Base-by-base conservation (phyloP, 2,888 invertebrate species). In the Strigamia crassipes region DNA sequence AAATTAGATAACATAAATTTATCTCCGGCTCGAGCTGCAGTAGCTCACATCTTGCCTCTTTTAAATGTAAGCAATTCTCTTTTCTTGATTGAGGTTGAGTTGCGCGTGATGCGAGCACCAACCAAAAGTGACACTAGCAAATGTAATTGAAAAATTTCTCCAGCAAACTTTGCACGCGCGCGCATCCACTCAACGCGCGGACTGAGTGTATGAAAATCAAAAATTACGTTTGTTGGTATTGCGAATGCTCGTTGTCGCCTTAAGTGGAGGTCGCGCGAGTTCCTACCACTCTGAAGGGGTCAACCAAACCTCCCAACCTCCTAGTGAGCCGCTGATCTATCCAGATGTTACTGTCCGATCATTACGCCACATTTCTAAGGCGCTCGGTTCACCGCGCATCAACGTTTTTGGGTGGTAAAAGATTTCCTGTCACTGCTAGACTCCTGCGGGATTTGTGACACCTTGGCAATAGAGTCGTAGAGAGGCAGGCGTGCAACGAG, bases 111-210 rank as follows among this genome's bases (percentile, higher is more conserved):
- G 56, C n/a, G 56, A 56, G 21, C 56, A 56, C 56, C 56, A 56
- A 56, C 18, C 56, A 56, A 56, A 56, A 56, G 56, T 56, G 56
- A 56, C 56, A 56, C 56, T 6, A 56, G 18, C 56, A 56, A 56
- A 56, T 56, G 56, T 56, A 56, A 56, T 56, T 56, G 56, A 56
- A 56, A 56, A 56, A 56, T 56, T 38, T 56, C 56, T 18, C 51
- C n/a, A 4, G 56, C 56, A 18, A 56, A 56, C 56, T 56, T 56
- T 18, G 56, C 56, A 56, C 18, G 18, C 56, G 9, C 9, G 4
- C 1, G 56, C 56, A 18, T 46, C 1, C 13, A 27, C 27, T 27
- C 27, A 27, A 1, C 27, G 1, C 41, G 12, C 46, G 15, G 15
- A 5, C 15, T 5, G 15, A 56, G 56, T 56, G 18, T 56, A 56